A percentile compares a stretch with the other conserved stretches of the same genome.
Conservation (phyloP, 2,113 vertebrate species). For the Petrocephalus microphthalmus region DNA sequence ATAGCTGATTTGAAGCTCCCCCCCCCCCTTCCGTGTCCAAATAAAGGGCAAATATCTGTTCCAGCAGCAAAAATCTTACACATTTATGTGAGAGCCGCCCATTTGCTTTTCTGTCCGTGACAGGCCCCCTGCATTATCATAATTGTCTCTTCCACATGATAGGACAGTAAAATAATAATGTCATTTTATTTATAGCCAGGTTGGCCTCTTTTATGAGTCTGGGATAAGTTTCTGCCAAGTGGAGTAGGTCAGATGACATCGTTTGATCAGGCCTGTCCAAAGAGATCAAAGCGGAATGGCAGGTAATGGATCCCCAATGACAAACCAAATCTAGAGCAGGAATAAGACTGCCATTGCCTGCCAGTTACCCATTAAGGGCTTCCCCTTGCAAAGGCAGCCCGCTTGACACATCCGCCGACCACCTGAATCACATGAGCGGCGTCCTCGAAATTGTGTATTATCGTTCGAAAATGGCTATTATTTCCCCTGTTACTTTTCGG, state of each 20-base stretch:
- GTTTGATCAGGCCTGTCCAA: slow-evolving; percentile 99
- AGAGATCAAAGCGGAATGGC: slow-evolving; percentile 99
- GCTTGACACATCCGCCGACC: slow-evolving; percentile 79
- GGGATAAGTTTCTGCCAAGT: slow-evolving; percentile 95
- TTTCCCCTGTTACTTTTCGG: slow-evolving; percentile 97
- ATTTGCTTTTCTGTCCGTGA: slow-evolving; percentile 76
- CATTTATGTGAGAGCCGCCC: slow-evolving; percentile 75
- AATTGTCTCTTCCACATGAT: slow-evolving; percentile 99
- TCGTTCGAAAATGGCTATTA: slow-evolving; percentile 99
- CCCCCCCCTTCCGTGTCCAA: slow-evolving; percentile 73
- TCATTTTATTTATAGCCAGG: slow-evolving; percentile 99
- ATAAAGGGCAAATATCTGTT: slow-evolving; percentile 66
- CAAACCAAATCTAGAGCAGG: slow-evolving; percentile 98
- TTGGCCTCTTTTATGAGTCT: slow-evolving; percentile 95
- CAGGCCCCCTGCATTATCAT: slow-evolving; percentile 89
- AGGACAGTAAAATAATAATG: slow-evolving; percentile 99
- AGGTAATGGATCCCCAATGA: slow-evolving; percentile 99
- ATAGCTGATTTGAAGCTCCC: background rate
- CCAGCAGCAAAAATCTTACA: slow-evolving; percentile 68
- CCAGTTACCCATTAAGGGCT: slow-evolving; percentile 96
- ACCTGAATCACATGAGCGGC: slow-evolving; percentile 93
- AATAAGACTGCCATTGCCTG: slow-evolving; percentile 94
- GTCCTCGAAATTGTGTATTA: slow-evolving; percentile 98
- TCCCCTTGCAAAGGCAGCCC: slow-evolving; percentile 79
- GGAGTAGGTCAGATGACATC: slow-evolving; percentile 93